phyloP scores from a whole-genome alignment of 2,888 invertebrate genomes.

The Andrena bicolor region DNA sequence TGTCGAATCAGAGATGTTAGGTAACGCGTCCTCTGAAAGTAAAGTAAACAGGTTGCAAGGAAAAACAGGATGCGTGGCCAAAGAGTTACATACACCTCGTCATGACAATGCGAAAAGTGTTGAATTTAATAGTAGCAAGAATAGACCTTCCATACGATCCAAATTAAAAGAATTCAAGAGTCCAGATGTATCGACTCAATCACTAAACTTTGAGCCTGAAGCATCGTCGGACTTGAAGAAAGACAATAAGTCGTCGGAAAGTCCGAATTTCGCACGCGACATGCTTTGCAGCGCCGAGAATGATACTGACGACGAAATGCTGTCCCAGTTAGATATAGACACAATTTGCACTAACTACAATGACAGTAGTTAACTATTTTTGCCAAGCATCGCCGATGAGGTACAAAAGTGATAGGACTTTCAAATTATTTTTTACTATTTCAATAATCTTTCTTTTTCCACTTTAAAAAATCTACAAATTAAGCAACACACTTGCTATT shows the following conservation, averaged over 20 bases:
- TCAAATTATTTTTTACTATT: too few relatives aligned
- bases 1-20: background rate
- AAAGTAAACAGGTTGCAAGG: background rate
- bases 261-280: background rate
- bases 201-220: background rate
- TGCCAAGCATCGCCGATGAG: background rate
- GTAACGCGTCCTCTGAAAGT: background rate
- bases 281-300: slow-evolving; percentile 43
- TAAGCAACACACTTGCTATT: background rate
- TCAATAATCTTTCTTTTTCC: too few relatives aligned
- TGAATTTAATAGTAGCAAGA: background rate
- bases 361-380: slow-evolving; percentile 16
- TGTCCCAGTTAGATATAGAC: slow-evolving; percentile 80
- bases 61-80: background rate
- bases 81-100: background rate
- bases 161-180: slow-evolving; percentile 40
- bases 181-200: slow-evolving; percentile 15
- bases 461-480: background rate
- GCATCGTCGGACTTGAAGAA: background rate
- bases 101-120: background rate
- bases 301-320: slow-evolving; percentile 78
- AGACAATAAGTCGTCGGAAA: background rate
- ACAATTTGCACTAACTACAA: slow-evolving; percentile 59
- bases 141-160: slow-evolving; percentile 20
- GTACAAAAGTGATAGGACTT: background rate